Evolutionary conservation across 2,888 invertebrate genomes (phyloP).

Genomic region (Stenotaenia linearis): DNA sequence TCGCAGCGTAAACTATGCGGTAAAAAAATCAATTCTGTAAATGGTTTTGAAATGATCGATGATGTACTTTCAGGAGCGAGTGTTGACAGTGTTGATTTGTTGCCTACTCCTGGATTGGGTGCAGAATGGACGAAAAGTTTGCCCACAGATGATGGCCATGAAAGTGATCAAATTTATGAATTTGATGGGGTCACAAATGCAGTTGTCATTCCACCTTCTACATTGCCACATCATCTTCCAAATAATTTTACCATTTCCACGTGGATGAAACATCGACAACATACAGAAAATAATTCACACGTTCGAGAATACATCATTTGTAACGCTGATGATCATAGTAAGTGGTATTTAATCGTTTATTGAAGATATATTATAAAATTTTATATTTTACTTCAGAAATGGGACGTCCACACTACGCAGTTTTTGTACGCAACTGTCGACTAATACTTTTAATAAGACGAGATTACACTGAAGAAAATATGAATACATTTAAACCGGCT

Average conservation of each 20-base stretch:
- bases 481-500: conserved; percentile 92
- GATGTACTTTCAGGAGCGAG: conserved; percentile 65
- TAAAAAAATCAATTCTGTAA: conserved; percentile 43
- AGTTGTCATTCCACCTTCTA: conserved; percentile 69
- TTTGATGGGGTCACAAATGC: conserved; percentile 90
- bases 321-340: conserved; percentile 94
- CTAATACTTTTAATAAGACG: conserved; percentile 82
- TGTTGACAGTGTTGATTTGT: conserved; percentile 74
- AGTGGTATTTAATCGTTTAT: conserved; percentile 45
- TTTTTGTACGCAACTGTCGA: conserved; percentile 95
- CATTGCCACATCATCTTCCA: conserved; percentile 69
- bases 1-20: conserved; percentile 79
- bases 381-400: no score
- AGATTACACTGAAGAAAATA: conserved; percentile 86
- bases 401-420: conserved; percentile 97
- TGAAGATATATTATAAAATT: no score
- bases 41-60: no score
- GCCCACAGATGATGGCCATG: conserved; percentile 73
- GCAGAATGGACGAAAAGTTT: conserved; percentile 74
- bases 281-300: conserved; percentile 72
- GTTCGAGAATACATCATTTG: conserved; percentile 95
- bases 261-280: conserved; percentile 82
- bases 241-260: conserved; percentile 83
- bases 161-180: conserved; percentile 74
- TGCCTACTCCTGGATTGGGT: conserved; percentile 70